These are phyloP conservation scores for Choristoneura rosaceana DNA, from an alignment of 2,888 invertebrate genomes.

Conservation along the genomic window DNA sequence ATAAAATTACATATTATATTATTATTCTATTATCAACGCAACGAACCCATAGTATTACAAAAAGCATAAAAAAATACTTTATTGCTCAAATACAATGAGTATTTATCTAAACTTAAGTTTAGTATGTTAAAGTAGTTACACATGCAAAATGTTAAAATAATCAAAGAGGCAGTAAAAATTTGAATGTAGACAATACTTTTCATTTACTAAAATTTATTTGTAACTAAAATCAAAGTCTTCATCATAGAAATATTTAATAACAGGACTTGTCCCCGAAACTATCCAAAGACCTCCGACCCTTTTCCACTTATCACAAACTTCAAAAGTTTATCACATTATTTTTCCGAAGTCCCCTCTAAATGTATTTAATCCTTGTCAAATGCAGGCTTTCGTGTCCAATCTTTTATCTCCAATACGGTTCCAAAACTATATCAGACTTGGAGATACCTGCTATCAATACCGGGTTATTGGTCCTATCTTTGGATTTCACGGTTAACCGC, in stretches of 20 bases:
- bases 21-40: too few species aligned
- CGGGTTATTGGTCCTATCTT: slow-evolving; percentile 76
- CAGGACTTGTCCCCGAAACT: background rate
- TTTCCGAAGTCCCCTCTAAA: slow-evolving; percentile 14
- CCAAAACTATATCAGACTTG: slow-evolving; percentile 71
- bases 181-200: too few species aligned
- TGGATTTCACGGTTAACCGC: slow-evolving; percentile 82
- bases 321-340: slow-evolving; percentile 26
- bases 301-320: background rate
- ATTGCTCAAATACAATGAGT: too few species aligned
- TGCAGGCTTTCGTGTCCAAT: slow-evolving; percentile 55
- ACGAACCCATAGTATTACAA: too few species aligned
- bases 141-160: too few species aligned
- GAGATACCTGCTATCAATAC: slow-evolving; percentile 80
- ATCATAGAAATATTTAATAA: background rate
- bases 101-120: too few species aligned
- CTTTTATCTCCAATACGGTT: slow-evolving; percentile 68
- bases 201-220: too few species aligned
- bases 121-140: too few species aligned
- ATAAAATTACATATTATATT: too few species aligned
- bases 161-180: too few species aligned
- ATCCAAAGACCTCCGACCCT: background rate
- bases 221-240: too few species aligned
- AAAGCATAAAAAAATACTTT: too few species aligned
- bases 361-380: slow-evolving; percentile 49